Base-by-base conservation (phyloP, 1,140 invertebrate species). In the Papilio xuthus region DNA sequence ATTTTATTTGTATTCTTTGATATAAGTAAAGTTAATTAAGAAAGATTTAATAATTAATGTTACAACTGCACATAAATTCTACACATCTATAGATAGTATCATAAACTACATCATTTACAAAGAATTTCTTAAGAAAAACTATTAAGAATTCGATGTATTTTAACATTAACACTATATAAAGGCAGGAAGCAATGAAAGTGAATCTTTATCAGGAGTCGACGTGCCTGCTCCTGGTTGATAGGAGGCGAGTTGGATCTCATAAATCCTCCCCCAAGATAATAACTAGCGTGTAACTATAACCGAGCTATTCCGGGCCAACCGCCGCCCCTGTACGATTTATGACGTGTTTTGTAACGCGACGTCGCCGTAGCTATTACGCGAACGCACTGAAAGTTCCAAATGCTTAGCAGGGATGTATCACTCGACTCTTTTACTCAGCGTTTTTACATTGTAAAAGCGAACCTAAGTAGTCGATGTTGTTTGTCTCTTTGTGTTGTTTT, bases 281-380 rank as follows among this genome's bases (percentile, higher is more conserved):
- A 73, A 79, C 70, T 44, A 71, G 67, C 71, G 37, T 73, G 71
- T 73, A 73, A 73, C 71, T 73, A 73, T 73, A 73, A 73, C 42
- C 42, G 71, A 13, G 71, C 71, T 73, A 73, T 73, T 73, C 71
- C 71, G 20, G 37, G 71, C 28, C 70, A 32, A 32, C 56, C 70
- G 56, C 60, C 77, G 72, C 77, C 71, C 20, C 71, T 47, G 80
- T 81, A 78, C 80, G 77, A 81, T 81, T 81, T 81, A 81, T 69
- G 72, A 78, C 67, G 80, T 78, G 78, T 81, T 81, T 81, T 81
- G 80, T 78, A 81, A 81, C 80, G 71, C 75, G 67, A 60, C 50
- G 77, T 63, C 77, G 47, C 63, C 70, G 9, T 4, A 78, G 75
- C 74, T 73, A 76, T 78, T 81, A 47, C 78, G 69, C 60, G 20